These are phyloP conservation scores for Acrocephalus scirpaceus DNA, from an alignment of 2,797 vertebrate species.

Conservation along the genomic window DNA sequence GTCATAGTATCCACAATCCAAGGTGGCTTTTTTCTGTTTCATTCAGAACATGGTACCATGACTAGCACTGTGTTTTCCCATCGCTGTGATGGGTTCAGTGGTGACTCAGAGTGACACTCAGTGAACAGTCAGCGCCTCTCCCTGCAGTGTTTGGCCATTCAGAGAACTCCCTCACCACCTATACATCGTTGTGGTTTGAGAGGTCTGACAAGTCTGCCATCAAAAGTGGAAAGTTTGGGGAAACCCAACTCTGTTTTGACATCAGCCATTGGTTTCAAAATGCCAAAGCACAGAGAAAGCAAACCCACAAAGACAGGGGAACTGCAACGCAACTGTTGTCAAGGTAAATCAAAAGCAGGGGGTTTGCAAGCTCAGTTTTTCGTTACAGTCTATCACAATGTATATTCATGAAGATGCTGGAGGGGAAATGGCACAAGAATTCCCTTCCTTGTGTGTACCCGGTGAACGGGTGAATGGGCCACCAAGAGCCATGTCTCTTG, in stretches of 20 bases:
- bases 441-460: not conserved
- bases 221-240: not conserved
- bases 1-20: not conserved
- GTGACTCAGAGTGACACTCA: constrained; percentile 48
- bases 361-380: not conserved
- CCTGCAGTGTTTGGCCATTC: not conserved
- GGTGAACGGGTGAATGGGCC: not conserved
- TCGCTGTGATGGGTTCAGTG: not conserved
- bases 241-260: not conserved
- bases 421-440: not conserved
- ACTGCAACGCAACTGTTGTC: not conserved
- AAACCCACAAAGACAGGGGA: not conserved
- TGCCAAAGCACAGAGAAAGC: not conserved
- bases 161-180: not conserved
- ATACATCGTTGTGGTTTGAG: not conserved
- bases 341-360: not conserved
- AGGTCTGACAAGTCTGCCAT: not conserved
- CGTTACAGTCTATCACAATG: not conserved
- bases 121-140: not conserved
- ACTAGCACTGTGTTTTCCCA: not conserved
- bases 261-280: not conserved
- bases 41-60: not conserved
- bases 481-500: not conserved
- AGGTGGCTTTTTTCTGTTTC: not conserved
- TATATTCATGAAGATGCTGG: fast-evolving